A percentile compares a stretch with the other conserved stretches of the same genome.
Conservation (phyloP, 2,888 invertebrate species). For the Sipunculus nudus region DNA sequence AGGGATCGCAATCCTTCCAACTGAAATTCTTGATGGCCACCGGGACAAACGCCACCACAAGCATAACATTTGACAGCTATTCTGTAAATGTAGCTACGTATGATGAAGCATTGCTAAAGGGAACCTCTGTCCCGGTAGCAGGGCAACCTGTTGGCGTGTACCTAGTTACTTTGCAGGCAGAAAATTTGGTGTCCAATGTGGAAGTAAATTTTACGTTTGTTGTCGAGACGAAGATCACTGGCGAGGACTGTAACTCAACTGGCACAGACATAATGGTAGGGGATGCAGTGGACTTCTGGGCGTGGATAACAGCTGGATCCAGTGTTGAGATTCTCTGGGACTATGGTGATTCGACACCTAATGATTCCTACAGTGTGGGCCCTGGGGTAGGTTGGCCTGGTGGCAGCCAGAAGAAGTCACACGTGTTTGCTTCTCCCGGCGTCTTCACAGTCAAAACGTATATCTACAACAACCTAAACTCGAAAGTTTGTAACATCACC, state of each 20-base stretch:
- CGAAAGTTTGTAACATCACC: too few relatives aligned
- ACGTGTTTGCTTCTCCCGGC: too few relatives aligned
- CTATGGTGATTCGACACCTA: too few relatives aligned
- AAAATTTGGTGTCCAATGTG: background rate
- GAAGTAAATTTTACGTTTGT: background rate
- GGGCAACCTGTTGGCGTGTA: background rate
- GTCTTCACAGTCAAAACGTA: too few relatives aligned
- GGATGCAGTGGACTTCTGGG: conserved; percentile 33
- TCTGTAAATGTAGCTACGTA: background rate
- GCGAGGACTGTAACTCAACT: background rate
- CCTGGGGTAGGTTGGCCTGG: too few relatives aligned
- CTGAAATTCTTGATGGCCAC: conserved; percentile 16
- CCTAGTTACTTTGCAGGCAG: background rate
- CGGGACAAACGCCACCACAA: conserved; percentile 24
- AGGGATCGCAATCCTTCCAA: background rate
- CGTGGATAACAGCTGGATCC: conserved; percentile 40
- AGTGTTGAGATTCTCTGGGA: conserved; percentile 37
- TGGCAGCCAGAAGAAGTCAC: too few relatives aligned
- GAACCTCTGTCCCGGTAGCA: background rate
- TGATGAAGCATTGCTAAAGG: background rate
- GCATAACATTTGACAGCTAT: conserved; percentile 13
- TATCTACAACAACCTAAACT: too few relatives aligned
- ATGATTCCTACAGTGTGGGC: too few relatives aligned
- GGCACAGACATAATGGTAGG: conserved; percentile 5
- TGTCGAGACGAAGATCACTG: conserved; percentile 3